These are phyloP conservation scores for Microdon myrmicae DNA, from an alignment of 2,888 invertebrate species.

Conservation along the genomic window DNA sequence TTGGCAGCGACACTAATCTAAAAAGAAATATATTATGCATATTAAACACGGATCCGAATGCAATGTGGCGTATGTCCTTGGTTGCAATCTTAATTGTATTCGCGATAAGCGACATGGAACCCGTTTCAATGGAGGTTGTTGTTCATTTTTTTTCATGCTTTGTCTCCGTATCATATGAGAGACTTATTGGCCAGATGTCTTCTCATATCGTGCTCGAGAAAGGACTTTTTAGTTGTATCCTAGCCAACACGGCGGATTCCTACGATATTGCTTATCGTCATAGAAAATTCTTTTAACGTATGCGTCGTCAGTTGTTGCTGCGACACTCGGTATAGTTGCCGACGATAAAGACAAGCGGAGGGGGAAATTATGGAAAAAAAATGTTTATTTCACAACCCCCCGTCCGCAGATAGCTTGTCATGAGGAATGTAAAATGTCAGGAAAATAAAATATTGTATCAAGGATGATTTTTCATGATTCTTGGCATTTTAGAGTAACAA, in stretches of 20 bases:
- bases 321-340: background rate
- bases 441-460: conserved; percentile 24
- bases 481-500: conserved; percentile 24
- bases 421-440: conserved; percentile 17
- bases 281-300: conserved; percentile 49
- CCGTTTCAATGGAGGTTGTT: background rate
- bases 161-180: background rate
- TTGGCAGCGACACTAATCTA: conserved; percentile 44
- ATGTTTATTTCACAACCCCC: conserved; percentile 25
- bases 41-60: conserved; percentile 28
- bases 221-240: conserved; percentile 1
- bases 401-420: conserved; percentile 15
- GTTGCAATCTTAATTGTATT: conserved; percentile 46
- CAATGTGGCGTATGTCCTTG: conserved; percentile 9
- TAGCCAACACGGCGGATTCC: conserved; percentile 34
- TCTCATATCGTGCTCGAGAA: conserved; percentile 16
- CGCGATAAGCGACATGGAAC: conserved; percentile 24
- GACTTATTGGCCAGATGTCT: conserved; percentile 37
- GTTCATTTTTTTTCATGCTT: conserved; percentile 4
- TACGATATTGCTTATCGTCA: conserved; percentile 41
- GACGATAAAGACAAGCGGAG: too few relatives aligned
- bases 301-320: conserved; percentile 49
- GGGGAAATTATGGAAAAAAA: conserved; percentile 9
- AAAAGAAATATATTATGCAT: conserved; percentile 13
- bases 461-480: conserved; percentile 46